Base-by-base conservation (phyloP, 2,113 vertebrate species). In the Oncorhynchus kisutch region DNA sequence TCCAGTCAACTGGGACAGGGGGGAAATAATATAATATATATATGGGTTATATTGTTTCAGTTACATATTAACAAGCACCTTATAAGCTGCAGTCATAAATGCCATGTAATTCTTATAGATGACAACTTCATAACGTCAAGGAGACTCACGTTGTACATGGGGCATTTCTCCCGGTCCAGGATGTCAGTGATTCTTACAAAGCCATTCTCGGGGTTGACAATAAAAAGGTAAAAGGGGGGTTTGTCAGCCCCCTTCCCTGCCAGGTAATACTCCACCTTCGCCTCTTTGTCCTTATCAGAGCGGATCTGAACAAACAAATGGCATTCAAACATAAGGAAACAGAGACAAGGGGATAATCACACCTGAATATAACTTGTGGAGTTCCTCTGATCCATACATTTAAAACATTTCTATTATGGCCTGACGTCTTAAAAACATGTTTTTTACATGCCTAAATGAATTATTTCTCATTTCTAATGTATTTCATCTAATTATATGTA, bases 71-170 rank as follows among this genome's bases (percentile, higher is more conserved):
- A 54, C 51, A 54, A 54, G 5, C 4, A 2, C 51, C 16, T 54
- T 45, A 12, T 45, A 54, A 54, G 16, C 51, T 54, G 51, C 16
- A 5, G 51, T 54, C 51, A 16, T 54, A 54, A 16, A 16, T 54
- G 51, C 16, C 16, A 54, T 54, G 5, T 54, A 3, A 16, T 54
- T 54, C 51, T 54, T 54, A 54, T 18, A 54, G 3, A 54, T 54
- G 51, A 16, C n/a, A 62, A 11, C n/a, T 24, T 22, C n/a, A 62
- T 24, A 54, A 54, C 2, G 8, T 62, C n/a, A 22, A 62, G n/a
- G 59, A 62, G 59, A 89, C 93, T 91, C 74, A 93, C 93, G 11
- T 89, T 86, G 77, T 80, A 94, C n/a, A 0, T 27, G 3, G 86
- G 20, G 1, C 31, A 16, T 29, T 71, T 22, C 75, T 94, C 93